A percentile compares a stretch with the other conserved stretches of the same genome.
Evolutionary conservation across 2,797 vertebrate species (phyloP).

Genomic region (Botia almorhae): DNA sequence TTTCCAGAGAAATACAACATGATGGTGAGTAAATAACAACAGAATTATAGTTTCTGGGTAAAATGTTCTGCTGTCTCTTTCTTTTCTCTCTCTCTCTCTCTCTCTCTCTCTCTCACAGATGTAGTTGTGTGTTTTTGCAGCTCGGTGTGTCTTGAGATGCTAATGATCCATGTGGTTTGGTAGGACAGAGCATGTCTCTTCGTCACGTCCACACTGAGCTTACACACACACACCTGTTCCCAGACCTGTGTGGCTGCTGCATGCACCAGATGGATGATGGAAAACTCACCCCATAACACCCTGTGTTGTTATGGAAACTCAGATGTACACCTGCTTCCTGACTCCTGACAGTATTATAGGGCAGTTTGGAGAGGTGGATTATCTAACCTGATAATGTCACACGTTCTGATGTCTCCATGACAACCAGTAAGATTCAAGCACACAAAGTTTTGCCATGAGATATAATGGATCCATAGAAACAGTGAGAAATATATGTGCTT

Average conservation of each 20-base stretch:
- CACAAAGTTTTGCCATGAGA: constrained; percentile 26
- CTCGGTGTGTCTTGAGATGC: neutral
- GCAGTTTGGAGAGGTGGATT: constrained; percentile 32
- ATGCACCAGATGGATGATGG: constrained; percentile 40
- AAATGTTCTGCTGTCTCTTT: too few species aligned
- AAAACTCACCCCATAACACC: constrained; percentile 39
- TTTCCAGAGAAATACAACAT: too few species aligned
- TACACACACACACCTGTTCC: constrained; percentile 8
- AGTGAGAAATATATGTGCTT: neutral
- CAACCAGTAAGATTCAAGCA: constrained; percentile 45
- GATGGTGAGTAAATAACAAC: neutral
- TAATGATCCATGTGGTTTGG: constrained; percentile 39
- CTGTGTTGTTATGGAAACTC: constrained; percentile 51
- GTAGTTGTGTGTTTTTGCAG: constrained; percentile 26
- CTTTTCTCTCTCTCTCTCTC: too few species aligned
- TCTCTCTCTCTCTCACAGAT: neutral
- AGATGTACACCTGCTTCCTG: constrained; percentile 43
- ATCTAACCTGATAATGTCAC: constrained; percentile 30
- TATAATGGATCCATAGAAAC: constrained; percentile 48
- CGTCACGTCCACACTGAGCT: neutral
- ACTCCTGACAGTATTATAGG: constrained; percentile 30
- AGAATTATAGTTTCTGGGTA: neutral
- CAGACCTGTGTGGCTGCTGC: constrained; percentile 10
- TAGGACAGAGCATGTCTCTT: neutral
- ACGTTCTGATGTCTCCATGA: constrained; percentile 53